Evolutionary conservation across 1,140 invertebrate genomes (phyloP).

Genomic region (Drosophila saltans): DNA sequence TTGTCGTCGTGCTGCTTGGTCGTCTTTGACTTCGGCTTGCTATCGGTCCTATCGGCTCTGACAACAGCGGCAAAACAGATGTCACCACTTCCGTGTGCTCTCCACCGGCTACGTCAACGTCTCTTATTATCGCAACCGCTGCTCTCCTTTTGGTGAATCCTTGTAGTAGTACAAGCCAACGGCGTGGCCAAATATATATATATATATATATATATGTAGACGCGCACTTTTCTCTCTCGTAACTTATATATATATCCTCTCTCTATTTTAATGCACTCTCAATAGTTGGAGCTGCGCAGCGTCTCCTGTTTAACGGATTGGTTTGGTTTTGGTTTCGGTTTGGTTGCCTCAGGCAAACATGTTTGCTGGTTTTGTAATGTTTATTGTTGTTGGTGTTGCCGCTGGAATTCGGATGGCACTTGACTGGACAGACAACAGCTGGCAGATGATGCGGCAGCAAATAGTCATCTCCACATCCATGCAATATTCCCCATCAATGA

Average conservation of each 20-base stretch:
- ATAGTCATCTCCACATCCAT: slow-evolving; percentile 78
- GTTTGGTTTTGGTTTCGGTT: slow-evolving; percentile 39
- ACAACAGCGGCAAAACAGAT: slow-evolving; percentile 79
- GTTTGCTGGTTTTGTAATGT: slow-evolving; percentile 23
- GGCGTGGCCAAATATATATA: slow-evolving; percentile 16
- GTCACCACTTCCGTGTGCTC: slow-evolving; percentile 73
- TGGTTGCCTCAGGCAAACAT: slow-evolving; percentile 52
- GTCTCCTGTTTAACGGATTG: slow-evolving; percentile 49
- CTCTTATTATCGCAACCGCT: slow-evolving; percentile 17
- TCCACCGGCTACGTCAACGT: slow-evolving; percentile 20
- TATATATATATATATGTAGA: slow-evolving; percentile 5
- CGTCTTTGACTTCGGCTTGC: slow-evolving; percentile 52
- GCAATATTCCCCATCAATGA: slow-evolving; percentile 50
- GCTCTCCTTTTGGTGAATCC: slow-evolving; percentile 10
- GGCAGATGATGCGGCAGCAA: slow-evolving; percentile 69
- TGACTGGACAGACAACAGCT: slow-evolving; percentile 50
- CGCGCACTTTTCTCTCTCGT: slow-evolving; percentile 28
- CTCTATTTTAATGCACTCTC: slow-evolving; percentile 34
- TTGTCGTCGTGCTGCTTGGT: slow-evolving; percentile 32
- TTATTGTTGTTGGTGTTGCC: slow-evolving; percentile 43
- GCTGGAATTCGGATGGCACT: slow-evolving; percentile 22
- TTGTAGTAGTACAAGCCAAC: slow-evolving; percentile 23
- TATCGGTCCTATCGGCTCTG: slow-evolving; percentile 52
- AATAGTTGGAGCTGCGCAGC: slow-evolving; percentile 56
- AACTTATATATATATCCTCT: neutral